These are phyloP conservation scores for Charadrius vociferus DNA, from an alignment of 2,113 vertebrate species.

Conservation along the genomic window DNA sequence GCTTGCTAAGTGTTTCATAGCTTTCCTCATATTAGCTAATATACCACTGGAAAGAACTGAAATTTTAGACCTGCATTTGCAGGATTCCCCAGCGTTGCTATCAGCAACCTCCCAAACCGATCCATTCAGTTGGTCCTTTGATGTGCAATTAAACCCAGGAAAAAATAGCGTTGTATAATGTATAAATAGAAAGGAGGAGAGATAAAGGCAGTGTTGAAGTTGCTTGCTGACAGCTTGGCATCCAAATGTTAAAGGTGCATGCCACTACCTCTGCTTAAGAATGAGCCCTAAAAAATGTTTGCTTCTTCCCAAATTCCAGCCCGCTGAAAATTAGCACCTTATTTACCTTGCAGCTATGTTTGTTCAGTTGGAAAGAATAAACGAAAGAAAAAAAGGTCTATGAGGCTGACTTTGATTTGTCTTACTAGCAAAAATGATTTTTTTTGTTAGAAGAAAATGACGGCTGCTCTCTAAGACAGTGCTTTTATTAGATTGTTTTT, in stretches of 20 bases:
- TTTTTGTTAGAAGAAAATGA: background rate
- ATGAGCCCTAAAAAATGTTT: background rate
- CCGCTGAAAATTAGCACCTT: background rate
- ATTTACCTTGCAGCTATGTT: background rate
- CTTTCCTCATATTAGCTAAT: background rate
- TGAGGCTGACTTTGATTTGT: background rate
- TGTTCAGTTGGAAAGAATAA: background rate
- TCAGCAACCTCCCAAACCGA: slow-evolving; percentile 1
- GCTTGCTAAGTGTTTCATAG: background rate
- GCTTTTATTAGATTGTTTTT: background rate
- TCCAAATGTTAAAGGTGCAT: background rate
- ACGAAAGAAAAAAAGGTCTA: background rate
- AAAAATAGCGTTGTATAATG: slow-evolving; percentile 34
- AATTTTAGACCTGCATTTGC: slow-evolving; percentile 23
- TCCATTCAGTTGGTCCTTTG: slow-evolving; percentile 13
- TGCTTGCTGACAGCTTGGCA: slow-evolving; percentile 31
- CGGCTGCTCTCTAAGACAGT: background rate
- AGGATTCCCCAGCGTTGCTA: slow-evolving; percentile 12
- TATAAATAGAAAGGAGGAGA: slow-evolving; percentile 42
- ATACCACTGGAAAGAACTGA: background rate
- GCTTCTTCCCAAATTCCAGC: background rate
- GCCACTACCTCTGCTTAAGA: background rate
- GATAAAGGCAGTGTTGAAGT: slow-evolving; percentile 36
- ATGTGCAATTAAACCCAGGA: slow-evolving; percentile 48
- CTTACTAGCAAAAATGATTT: background rate